Evolutionary conservation across 2,797 vertebrate genomes (phyloP), one percentile per base, ranked within the genome.

Genomic region (Otus scops): DNA sequence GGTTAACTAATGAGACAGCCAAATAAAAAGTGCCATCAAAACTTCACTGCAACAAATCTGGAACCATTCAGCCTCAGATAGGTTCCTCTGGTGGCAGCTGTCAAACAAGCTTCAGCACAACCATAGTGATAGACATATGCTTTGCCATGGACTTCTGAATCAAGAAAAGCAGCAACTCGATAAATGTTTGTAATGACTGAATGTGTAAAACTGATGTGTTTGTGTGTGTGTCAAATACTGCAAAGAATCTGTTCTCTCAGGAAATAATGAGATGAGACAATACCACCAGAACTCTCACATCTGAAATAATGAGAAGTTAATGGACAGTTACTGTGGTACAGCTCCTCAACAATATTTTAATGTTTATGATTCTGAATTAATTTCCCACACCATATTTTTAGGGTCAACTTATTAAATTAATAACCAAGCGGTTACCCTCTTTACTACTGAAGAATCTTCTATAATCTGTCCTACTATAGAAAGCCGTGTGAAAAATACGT

Each of bases 221-320:
- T 68, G 9, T 41, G 16, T 56, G 11, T 82, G 53, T 80, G 81
- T 75, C 57, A 61, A 73, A 79, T 51, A 36, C 60, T 7, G 10
- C 78, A 74, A 82, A 88, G 28, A 89, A 71, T 60, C 48, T 82
- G 6, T 85, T 73, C 70, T 84, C 59, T 71, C 18, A 22, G 36
- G 75, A 61, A 80, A 94, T 81, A 80, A 92, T 74, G 70, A 95
- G 78, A 83, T 94, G 78, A 88, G 68, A 85, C n/a, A 68, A 54
- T 78, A 32, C 21, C 81, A 64, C 3, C 6, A 88, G 56, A 92
- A 75, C 81, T 22, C 39, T 92, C 34, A 13, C 26, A 45, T 89
- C 39, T 88, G 75, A 94, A 94, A 75, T 91, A 95, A 92, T 85
- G 80, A 74, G 71, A 89, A 92, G 28, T 89, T 95, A 93, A 75